These are phyloP conservation scores for Takifugu ocellatus DNA, from an alignment of 2,797 vertebrate species.

Conservation along the genomic window DNA sequence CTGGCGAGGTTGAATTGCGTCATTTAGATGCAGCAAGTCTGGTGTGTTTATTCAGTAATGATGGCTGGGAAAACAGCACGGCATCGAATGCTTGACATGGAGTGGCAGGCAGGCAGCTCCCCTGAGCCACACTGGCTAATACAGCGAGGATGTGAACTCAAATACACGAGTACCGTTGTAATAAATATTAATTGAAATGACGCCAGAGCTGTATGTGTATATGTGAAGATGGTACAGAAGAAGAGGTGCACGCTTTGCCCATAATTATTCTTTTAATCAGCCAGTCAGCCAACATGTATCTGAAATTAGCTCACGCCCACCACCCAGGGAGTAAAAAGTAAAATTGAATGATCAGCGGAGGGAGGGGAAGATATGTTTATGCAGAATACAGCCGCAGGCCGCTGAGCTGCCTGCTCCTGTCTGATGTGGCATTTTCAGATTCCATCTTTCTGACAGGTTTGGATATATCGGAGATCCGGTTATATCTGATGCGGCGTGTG, in stretches of 20 bases:
- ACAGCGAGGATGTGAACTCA: neutral
- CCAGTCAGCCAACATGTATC: constrained; percentile 33
- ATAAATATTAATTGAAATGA: neutral
- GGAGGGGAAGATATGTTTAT: constrained; percentile 28
- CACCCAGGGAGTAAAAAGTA: constrained; percentile 32
- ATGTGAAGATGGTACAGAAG: constrained; percentile 1
- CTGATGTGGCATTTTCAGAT: constrained; percentile 45
- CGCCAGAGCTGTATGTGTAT: neutral
- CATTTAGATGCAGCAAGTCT: constrained; percentile 26
- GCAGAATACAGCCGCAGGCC: constrained; percentile 39
- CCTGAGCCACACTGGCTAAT: constrained; percentile 10
- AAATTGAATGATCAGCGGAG: constrained; percentile 51
- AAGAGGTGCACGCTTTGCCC: constrained; percentile 10
- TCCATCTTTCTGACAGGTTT: constrained; percentile 40
- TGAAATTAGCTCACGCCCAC: constrained; percentile 30
- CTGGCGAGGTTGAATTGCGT: constrained; percentile 10
- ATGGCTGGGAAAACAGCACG: constrained; percentile 13
- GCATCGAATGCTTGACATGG: constrained; percentile 17
- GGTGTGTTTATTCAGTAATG: constrained; percentile 18
- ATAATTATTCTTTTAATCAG: constrained; percentile 21
- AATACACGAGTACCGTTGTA: no score
- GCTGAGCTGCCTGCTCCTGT: constrained; percentile 40
- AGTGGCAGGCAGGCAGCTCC: constrained; percentile 11
- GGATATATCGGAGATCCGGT: constrained; percentile 45
- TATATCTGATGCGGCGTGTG: constrained; percentile 25